Evolutionary conservation across 2,888 invertebrate genomes (phyloP).

Genomic region (Quadroppia sp.): DNA sequence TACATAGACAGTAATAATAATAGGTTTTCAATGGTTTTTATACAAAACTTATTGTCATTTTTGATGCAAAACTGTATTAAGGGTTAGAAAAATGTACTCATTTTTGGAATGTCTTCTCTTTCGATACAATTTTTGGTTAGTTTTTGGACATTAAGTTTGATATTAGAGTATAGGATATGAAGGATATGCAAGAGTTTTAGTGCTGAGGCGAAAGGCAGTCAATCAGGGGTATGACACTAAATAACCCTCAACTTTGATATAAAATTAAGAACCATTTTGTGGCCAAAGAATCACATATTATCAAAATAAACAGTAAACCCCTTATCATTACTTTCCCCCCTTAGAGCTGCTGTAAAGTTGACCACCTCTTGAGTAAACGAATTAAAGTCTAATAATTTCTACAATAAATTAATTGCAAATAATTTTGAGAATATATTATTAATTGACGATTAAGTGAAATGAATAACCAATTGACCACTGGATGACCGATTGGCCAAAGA

Average conservation of each 20-base stretch:
- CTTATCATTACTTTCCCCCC: too few relatives aligned
- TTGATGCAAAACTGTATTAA: background rate
- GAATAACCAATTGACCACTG: background rate
- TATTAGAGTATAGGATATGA: constrained; percentile 10
- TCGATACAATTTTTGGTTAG: background rate
- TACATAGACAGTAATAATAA: background rate
- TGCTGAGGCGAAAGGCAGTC: too few relatives aligned
- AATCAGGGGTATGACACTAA: too few relatives aligned
- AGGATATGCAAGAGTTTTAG: too few relatives aligned
- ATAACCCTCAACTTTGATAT: too few relatives aligned
- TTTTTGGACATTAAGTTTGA: constrained; percentile 11
- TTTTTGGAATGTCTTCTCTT: constrained; percentile 2
- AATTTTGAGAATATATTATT: background rate
- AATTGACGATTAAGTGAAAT: background rate
- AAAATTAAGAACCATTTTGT: too few relatives aligned
- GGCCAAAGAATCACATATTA: too few relatives aligned
- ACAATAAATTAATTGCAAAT: background rate
- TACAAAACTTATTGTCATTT: background rate
- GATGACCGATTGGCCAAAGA: too few relatives aligned
- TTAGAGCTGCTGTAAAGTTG: too few relatives aligned
- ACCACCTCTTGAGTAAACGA: too few relatives aligned
- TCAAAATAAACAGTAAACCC: too few relatives aligned
- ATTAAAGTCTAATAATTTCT: too few relatives aligned
- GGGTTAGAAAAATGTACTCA: constrained; percentile 1
- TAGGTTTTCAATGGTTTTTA: background rate